Evolutionary conservation across 2,113 vertebrate genomes (phyloP).

Genomic region (Charadrius vociferus): DNA sequence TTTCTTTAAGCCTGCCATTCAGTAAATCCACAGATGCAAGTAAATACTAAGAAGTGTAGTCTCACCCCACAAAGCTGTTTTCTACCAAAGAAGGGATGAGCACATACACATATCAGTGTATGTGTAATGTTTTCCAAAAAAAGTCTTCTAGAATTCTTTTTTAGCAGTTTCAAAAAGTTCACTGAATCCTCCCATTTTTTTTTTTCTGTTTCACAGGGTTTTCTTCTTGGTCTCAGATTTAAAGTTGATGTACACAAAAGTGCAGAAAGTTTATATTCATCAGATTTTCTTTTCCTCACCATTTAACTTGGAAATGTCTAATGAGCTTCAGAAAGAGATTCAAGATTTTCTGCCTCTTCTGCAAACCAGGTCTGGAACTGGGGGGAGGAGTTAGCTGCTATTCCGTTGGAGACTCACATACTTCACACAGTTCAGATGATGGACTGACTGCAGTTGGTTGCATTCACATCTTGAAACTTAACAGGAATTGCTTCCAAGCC

Average conservation of each 20-base stretch:
- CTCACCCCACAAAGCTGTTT: background rate
- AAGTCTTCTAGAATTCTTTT: background rate
- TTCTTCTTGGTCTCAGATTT: background rate
- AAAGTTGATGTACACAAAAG: background rate
- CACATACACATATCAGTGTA: background rate
- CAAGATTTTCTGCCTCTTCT: background rate
- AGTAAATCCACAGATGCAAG: background rate
- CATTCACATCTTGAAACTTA: background rate
- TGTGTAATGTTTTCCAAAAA: background rate
- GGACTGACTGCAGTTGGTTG: background rate
- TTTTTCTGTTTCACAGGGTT: background rate
- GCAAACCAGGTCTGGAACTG: background rate
- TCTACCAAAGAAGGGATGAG: background rate
- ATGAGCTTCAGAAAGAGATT: background rate
- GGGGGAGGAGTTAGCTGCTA: background rate
- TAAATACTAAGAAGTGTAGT: background rate
- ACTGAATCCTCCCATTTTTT: background rate
- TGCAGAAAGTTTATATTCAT: background rate
- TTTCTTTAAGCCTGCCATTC: background rate
- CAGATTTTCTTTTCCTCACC: background rate
- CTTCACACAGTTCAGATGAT: background rate
- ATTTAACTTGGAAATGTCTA: background rate
- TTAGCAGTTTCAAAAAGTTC: background rate
- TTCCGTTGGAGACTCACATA: background rate
- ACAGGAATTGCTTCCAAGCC: background rate